Percentiles rank a stretch among this genome's conserved stretches.
Conservation (phyloP, 1,140 invertebrate species). For the Ditylenchus dipsaci region DNA sequence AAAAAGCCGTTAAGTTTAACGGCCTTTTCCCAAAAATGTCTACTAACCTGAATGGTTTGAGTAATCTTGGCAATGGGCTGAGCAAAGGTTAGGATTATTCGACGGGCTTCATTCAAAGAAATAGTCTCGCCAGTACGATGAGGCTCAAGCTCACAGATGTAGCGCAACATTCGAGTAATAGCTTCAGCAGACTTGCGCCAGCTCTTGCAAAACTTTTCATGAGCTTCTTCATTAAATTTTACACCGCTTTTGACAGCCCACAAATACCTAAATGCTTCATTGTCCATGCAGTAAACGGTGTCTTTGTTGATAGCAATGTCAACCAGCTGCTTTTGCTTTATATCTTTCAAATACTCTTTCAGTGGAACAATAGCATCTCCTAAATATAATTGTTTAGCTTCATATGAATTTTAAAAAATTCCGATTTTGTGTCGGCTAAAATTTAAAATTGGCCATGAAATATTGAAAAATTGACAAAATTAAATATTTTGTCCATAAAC, state of each 20-base stretch:
- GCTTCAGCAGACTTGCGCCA: slow-evolving; percentile 20
- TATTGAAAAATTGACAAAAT: too few relatives aligned
- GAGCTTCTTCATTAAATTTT: slow-evolving; percentile 17
- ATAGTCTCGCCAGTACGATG: slow-evolving; percentile 25
- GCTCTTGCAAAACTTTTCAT: slow-evolving; percentile 24
- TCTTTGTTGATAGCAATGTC: slow-evolving; percentile 15
- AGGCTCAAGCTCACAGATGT: slow-evolving; percentile 27
- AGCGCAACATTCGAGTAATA: slow-evolving; percentile 26
- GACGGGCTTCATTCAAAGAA: slow-evolving; percentile 28
- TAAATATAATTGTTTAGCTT: too few relatives aligned
- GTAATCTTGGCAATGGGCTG: slow-evolving; percentile 34
- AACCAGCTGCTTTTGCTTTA: slow-evolving; percentile 12
- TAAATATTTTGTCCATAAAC: too few relatives aligned
- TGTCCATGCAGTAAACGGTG: slow-evolving; percentile 30
- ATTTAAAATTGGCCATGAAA: too few relatives aligned
- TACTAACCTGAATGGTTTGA: slow-evolving; percentile 24
- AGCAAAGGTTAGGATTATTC: slow-evolving; percentile 23
- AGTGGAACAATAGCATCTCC: too few relatives aligned
- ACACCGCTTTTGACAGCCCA: slow-evolving; percentile 19
- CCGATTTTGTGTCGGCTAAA: too few relatives aligned
- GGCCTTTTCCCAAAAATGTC: neutral
- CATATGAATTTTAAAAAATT: too few relatives aligned
- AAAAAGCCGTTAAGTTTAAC: neutral
- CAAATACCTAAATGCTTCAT: too few relatives aligned
- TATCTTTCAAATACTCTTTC: neutral